Conservation (phyloP, 2,113 vertebrate genomes). For the Electrona antarctica region DNA sequence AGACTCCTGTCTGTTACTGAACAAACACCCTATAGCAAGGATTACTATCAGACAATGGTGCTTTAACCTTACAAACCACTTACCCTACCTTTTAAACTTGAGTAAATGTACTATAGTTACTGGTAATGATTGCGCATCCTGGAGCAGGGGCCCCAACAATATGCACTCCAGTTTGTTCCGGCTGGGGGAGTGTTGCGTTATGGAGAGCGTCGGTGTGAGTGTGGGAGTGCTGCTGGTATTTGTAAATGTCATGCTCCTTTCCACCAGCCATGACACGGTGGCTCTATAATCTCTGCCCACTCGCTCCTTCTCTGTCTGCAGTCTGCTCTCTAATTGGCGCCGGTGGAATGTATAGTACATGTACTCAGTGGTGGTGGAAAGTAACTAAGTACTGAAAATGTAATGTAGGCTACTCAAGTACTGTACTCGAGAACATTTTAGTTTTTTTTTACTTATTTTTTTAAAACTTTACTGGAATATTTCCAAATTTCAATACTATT, state of each 20-base stretch:
- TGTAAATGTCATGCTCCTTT: constrained; percentile 69
- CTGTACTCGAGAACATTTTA: no score
- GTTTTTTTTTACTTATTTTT: no score
- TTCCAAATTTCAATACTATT: no score
- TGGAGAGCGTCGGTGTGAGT: constrained; percentile 57
- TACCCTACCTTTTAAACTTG: no score
- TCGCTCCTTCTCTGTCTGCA: constrained; percentile 5
- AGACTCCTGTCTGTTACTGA: no score
- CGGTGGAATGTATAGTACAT: not conserved
- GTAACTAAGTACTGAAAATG: no score
- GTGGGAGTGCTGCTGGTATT: constrained; percentile 64
- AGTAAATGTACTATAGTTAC: not conserved
- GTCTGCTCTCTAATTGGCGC: not conserved
- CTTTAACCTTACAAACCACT: no score
- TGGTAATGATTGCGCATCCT: constrained; percentile 30
- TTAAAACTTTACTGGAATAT: no score
- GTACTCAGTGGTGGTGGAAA: not conserved
- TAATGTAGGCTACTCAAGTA: no score
- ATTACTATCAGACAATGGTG: no score
- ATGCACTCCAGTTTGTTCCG: constrained; percentile 29
- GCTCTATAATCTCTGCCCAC: constrained; percentile 38
- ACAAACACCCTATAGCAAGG: no score
- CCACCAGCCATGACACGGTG: constrained; percentile 28
- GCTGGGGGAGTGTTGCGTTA: constrained; percentile 3
- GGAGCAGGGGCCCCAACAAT: constrained; percentile 24